phyloP scores from a whole-genome alignment of 2,113 vertebrate genomes.

The Scalopus aquaticus region DNA sequence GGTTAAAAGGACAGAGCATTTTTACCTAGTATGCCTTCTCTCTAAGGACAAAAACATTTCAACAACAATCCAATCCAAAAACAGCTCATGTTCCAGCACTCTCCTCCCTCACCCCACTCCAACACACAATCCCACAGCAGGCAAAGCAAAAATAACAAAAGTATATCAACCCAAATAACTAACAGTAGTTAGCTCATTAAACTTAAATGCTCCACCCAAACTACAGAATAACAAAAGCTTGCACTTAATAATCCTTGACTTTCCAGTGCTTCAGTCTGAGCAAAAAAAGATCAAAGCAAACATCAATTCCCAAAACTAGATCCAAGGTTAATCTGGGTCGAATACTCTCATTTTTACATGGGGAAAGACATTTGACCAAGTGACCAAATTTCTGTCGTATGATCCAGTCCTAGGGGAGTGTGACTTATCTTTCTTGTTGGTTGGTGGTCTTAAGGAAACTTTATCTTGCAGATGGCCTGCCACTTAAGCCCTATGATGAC shows the following conservation, averaged over 20 bases:
- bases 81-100: slow-evolving; percentile 60
- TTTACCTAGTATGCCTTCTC: slow-evolving; percentile 38
- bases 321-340: neutral
- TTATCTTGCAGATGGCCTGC: neutral
- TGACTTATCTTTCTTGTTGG: neutral
- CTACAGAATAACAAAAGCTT: slow-evolving; percentile 1
- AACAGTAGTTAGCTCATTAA: neutral
- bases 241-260: slow-evolving; percentile 14
- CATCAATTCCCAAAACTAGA: neutral
- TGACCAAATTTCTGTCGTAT: neutral
- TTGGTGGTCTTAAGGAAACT: neutral
- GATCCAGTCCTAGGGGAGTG: neutral
- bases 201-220: neutral
- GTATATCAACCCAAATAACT: slow-evolving; percentile 52
- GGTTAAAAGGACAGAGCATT: neutral
- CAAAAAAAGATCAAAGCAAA: slow-evolving; percentile 9
- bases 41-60: slow-evolving; percentile 33
- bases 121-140: slow-evolving; percentile 54
- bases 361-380: neutral
- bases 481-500: neutral
- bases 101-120: slow-evolving; percentile 47
- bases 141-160: slow-evolving; percentile 70
- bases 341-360: slow-evolving; percentile 1
- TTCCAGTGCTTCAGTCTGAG: neutral
- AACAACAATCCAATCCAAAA: slow-evolving; percentile 48